Evolutionary conservation across 2,888 invertebrate species (phyloP).

Genomic region (Acanthosepion esculentum): DNA sequence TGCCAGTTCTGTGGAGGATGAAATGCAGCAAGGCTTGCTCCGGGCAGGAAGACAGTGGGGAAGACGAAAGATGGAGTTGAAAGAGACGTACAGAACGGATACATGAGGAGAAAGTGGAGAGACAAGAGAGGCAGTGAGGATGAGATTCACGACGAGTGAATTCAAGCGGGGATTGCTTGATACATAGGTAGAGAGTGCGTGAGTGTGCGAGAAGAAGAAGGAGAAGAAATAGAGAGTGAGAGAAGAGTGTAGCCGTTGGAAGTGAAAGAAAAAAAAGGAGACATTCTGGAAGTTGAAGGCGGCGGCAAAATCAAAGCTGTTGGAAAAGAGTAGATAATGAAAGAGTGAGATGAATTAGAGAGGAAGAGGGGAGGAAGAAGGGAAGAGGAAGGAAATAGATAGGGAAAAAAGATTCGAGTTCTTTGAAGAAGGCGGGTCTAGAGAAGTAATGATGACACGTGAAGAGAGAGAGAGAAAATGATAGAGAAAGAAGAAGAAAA

Average conservation of each 20-base stretch:
- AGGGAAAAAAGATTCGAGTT: neutral
- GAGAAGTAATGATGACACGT: too few relatives aligned
- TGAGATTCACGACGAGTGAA: neutral
- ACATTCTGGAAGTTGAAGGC: too few relatives aligned
- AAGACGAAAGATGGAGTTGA: neutral
- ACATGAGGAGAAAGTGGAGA: too few relatives aligned
- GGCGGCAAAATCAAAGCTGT: neutral
- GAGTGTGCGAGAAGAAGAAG: neutral
- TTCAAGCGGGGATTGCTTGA: neutral
- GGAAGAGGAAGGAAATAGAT: neutral
- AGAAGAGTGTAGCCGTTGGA: too few relatives aligned
- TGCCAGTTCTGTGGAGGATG: slow-evolving; percentile 33
- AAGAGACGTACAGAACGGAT: too few relatives aligned
- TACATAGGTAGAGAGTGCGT: too few relatives aligned
- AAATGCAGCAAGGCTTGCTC: neutral
- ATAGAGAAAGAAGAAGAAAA: too few relatives aligned
- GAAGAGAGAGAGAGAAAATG: too few relatives aligned
- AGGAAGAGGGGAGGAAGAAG: neutral
- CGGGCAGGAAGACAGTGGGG: neutral
- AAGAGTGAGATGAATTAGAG: neutral
- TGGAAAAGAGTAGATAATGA: neutral
- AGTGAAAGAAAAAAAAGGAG: too few relatives aligned
- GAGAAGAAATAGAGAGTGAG: neutral
- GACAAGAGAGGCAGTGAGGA: too few relatives aligned
- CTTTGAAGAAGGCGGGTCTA: too few relatives aligned